phyloP scores from a whole-genome alignment of 2,888 invertebrate genomes.

The Melanostoma mellinum region DNA sequence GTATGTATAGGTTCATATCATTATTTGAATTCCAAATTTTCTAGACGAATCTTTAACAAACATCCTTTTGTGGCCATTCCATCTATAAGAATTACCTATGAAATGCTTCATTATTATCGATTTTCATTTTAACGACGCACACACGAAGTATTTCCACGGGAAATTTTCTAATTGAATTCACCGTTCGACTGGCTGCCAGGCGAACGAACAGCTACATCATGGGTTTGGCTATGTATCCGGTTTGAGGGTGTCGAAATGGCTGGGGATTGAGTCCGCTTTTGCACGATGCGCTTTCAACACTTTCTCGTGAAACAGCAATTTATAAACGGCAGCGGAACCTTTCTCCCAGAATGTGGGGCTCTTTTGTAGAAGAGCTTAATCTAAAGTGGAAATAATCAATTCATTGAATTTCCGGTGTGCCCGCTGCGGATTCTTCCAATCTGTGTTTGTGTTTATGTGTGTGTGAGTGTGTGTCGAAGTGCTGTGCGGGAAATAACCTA shows the following conservation, averaged over 20 bases:
- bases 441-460: slow-evolving; percentile 9
- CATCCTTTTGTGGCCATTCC: slow-evolving; percentile 50
- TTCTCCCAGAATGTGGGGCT: slow-evolving; percentile 17
- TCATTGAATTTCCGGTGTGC: slow-evolving; percentile 62
- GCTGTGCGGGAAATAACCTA: slow-evolving; percentile 53
- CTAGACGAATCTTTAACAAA: slow-evolving; percentile 26
- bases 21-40: slow-evolving; percentile 15
- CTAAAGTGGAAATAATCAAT: slow-evolving; percentile 72
- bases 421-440: slow-evolving; percentile 27
- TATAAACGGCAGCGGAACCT: slow-evolving; percentile 35
- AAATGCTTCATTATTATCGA: slow-evolving; percentile 60
- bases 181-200: neutral
- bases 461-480: slow-evolving; percentile 17
- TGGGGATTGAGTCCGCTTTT: slow-evolving; percentile 23
- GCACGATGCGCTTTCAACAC: slow-evolving; percentile 69
- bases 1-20: too few relatives aligned
- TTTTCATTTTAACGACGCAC: slow-evolving; percentile 41
- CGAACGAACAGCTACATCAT: slow-evolving; percentile 18
- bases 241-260: slow-evolving; percentile 9
- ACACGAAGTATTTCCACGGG: slow-evolving; percentile 26
- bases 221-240: slow-evolving; percentile 34
- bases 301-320: slow-evolving; percentile 64
- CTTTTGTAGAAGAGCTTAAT: slow-evolving; percentile 61
- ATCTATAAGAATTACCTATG: slow-evolving; percentile 44
- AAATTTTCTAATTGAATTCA: slow-evolving; percentile 42